Evolutionary conservation across 2,797 vertebrate species (phyloP).

Genomic region (Acropternis orthonyx): DNA sequence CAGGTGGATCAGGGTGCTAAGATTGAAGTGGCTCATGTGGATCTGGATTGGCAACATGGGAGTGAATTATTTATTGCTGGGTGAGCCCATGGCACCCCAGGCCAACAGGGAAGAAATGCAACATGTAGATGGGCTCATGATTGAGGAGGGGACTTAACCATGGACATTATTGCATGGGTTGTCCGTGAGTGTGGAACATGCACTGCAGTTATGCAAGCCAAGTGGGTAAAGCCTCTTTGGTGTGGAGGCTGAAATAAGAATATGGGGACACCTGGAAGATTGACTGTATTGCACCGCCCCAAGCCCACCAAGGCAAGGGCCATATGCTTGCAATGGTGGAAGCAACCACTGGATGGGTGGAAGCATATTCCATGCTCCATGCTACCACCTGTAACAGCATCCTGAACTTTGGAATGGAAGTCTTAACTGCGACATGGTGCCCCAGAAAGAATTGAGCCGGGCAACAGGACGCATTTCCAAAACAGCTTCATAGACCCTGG

Average conservation of each 20-base stretch:
- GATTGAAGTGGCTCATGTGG: background rate
- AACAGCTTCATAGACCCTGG: background rate
- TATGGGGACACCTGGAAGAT: background rate
- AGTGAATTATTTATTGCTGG: background rate
- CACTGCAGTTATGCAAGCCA: background rate
- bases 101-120: background rate
- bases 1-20: background rate
- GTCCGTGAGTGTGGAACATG: background rate
- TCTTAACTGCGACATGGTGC: rapidly evolving
- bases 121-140: background rate
- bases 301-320: too few relatives aligned
- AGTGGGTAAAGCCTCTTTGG: background rate
- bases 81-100: background rate
- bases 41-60: background rate
- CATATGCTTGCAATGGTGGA: background rate
- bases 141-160: background rate
- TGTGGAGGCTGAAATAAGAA: background rate
- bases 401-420: background rate
- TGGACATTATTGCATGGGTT: background rate
- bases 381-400: background rate
- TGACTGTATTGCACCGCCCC: background rate
- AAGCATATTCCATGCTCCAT: too few relatives aligned
- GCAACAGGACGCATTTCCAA: background rate
- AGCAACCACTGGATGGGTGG: background rate
- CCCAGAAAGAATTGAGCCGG: background rate